These are phyloP conservation scores for Sciurus niger DNA, from an alignment of 2,113 vertebrate species.

Conservation along the genomic window DNA sequence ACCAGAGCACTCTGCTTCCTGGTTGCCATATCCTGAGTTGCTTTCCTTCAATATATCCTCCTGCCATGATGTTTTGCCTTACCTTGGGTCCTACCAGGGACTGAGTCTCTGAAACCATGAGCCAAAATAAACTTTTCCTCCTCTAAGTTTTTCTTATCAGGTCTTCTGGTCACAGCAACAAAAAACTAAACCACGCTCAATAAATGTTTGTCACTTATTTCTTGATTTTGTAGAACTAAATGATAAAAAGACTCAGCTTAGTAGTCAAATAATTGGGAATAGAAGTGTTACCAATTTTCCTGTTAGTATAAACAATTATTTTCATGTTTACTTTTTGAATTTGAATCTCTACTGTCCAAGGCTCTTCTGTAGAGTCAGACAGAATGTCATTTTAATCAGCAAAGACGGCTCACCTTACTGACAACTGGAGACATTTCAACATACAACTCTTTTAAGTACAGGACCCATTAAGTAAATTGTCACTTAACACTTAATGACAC, in stretches of 20 bases:
- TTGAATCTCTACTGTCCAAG: not conserved
- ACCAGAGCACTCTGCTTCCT: too few relatives aligned
- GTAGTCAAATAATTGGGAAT: not conserved
- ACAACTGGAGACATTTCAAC: not conserved
- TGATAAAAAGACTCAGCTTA: not conserved
- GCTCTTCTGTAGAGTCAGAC: not conserved
- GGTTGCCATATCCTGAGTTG: too few relatives aligned
- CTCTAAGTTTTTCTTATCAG: too few relatives aligned
- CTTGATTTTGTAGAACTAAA: not conserved
- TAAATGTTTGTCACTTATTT: not conserved
- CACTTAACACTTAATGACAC: not conserved
- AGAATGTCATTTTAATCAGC: not conserved
- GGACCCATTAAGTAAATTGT: not conserved
- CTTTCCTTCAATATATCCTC: too few relatives aligned
- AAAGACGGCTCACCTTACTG: not conserved
- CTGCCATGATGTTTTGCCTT: too few relatives aligned
- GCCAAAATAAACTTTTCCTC: too few relatives aligned
- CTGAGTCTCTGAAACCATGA: too few relatives aligned
- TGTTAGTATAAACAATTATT: not conserved
- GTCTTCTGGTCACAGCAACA: too few relatives aligned
- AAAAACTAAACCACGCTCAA: not conserved
- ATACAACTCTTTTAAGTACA: not conserved
- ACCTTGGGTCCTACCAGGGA: too few relatives aligned
- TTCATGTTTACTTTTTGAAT: constrained; percentile 4
- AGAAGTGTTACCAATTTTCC: not conserved